Conservation (phyloP, 1,140 invertebrate genomes). For the Pectinophora gossypiella region DNA sequence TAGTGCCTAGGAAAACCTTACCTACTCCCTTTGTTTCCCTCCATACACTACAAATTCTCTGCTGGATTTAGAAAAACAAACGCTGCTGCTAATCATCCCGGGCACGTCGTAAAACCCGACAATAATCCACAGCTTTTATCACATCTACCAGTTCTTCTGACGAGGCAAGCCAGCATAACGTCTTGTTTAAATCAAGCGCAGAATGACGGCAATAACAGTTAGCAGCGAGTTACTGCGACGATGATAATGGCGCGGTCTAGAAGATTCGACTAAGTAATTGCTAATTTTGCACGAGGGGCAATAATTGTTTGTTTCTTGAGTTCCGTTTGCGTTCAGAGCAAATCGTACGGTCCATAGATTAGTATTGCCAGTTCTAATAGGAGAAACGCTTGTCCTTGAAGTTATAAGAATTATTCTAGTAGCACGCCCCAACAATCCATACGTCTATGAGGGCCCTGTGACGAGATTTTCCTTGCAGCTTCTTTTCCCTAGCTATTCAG, state of each 20-base stretch:
- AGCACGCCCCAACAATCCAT: too few species aligned
- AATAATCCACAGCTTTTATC: too few species aligned
- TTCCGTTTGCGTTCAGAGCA: not conserved
- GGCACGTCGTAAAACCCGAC: too few species aligned
- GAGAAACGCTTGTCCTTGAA: not conserved
- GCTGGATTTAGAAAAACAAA: too few species aligned
- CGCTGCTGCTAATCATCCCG: too few species aligned
- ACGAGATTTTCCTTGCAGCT: too few species aligned
- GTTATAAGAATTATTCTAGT: too few species aligned
- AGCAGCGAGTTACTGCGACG: slow-evolving; percentile 55
- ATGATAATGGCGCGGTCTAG: slow-evolving; percentile 55
- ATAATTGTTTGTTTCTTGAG: slow-evolving; percentile 64
- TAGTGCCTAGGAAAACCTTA: too few species aligned
- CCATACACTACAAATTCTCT: too few species aligned
- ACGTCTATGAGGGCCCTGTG: too few species aligned
- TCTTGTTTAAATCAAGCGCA: slow-evolving; percentile 69
- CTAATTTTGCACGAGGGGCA: slow-evolving; percentile 53
- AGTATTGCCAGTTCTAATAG: not conserved
- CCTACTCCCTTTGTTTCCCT: too few species aligned
- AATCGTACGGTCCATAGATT: not conserved
- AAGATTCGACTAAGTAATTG: slow-evolving; percentile 64
- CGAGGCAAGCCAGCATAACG: slow-evolving; percentile 34
- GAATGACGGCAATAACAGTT: slow-evolving; percentile 72
- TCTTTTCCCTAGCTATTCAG: too few species aligned
- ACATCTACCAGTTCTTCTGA: not conserved